phyloP scores from a whole-genome alignment of 2,888 invertebrate species.

The Oscheius sp. region DNA sequence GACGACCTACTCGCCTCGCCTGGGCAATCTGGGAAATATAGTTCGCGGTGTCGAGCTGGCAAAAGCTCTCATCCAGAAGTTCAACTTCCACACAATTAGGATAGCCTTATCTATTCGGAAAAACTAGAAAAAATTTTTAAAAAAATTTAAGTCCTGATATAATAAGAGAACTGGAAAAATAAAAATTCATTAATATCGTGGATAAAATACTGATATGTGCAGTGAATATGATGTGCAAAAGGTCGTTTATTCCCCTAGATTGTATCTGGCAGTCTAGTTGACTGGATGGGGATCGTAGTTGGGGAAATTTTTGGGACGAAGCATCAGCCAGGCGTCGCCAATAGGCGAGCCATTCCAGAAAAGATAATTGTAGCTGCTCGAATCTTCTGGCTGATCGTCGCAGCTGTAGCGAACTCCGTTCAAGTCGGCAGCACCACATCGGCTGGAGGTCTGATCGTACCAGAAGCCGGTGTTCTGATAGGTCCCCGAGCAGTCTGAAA shows the following conservation, averaged over 20 bases:
- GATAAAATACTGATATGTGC: no score
- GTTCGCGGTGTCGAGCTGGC: conserved; percentile 93
- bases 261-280: no score
- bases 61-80: conserved; percentile 82
- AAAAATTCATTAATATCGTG: no score
- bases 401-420: conserved; percentile 56
- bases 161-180: no score
- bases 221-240: no score
- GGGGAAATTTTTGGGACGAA: conserved; percentile 50
- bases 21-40: conserved; percentile 53
- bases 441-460: conserved; percentile 38
- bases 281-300: conserved; percentile 34
- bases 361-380: conserved; percentile 40
- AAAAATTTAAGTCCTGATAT: no score
- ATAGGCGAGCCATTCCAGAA: conserved; percentile 52
- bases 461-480: conserved; percentile 59
- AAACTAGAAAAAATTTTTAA: no score
- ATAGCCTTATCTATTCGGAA: not conserved
- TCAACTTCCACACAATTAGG: conserved; percentile 86
- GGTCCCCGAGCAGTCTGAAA: not conserved
- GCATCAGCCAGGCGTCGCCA: conserved; percentile 44
- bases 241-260: no score
- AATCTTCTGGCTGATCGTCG: conserved; percentile 42
- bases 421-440: conserved; percentile 56
- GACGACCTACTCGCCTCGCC: conserved; percentile 82